phyloP scores from a whole-genome alignment of 1,140 invertebrate genomes.

The Cydia splendana region DNA sequence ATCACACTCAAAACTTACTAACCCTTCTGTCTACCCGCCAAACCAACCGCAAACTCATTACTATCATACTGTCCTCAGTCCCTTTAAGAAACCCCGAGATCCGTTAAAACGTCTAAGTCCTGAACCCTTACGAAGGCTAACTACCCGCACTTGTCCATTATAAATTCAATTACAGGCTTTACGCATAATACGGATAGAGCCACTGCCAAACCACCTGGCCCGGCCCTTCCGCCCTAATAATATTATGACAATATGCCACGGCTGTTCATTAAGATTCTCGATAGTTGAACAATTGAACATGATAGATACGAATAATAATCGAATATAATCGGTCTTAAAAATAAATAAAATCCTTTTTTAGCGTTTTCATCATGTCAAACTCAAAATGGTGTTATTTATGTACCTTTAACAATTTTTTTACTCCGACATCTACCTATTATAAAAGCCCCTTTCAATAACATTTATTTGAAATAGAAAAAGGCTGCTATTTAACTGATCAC shows the following conservation, averaged over 20 bases:
- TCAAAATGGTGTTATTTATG: too few relatives aligned
- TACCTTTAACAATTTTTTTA: too few relatives aligned
- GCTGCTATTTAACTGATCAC: too few relatives aligned
- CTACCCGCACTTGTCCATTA: conserved; percentile 63
- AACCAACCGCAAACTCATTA: conserved; percentile 29
- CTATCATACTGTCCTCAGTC: conserved; percentile 10
- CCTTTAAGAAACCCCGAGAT: conserved; percentile 12
- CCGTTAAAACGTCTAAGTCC: conserved; percentile 45
- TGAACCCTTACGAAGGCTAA: conserved; percentile 55
- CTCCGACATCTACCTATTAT: too few relatives aligned
- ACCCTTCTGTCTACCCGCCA: conserved; percentile 10
- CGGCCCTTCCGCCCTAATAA: conserved; percentile 4
- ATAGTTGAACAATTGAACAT: too few relatives aligned
- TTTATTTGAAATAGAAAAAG: too few relatives aligned
- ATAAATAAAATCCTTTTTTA: neutral
- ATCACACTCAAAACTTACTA: neutral
- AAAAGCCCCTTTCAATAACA: too few relatives aligned
- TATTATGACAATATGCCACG: conserved; percentile 19
- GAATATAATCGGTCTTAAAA: neutral
- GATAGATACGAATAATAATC: neutral
- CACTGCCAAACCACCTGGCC: conserved; percentile 11
- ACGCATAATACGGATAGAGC: conserved; percentile 28
- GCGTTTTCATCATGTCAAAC: too few relatives aligned
- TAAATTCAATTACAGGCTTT: conserved; percentile 74
- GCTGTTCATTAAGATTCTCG: neutral